Percentiles rank a stretch among this genome's conserved stretches.
Evolutionary conservation across 1,140 invertebrate genomes (phyloP).

Genomic region (Zophobas morio): DNA sequence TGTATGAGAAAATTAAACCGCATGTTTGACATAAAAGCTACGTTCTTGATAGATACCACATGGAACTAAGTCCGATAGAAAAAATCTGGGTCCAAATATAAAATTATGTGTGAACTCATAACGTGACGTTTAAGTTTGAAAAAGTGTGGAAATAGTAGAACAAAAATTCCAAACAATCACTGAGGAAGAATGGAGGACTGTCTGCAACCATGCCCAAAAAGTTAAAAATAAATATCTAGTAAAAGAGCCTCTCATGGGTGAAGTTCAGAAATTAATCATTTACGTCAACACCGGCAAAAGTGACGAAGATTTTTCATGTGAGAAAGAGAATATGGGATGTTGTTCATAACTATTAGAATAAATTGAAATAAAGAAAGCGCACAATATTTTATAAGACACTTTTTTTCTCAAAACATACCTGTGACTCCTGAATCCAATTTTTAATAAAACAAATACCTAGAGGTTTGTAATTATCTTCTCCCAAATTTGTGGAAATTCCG

Average conservation of each 20-base stretch:
- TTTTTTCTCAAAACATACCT: too few species aligned
- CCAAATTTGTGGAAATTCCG: too few species aligned
- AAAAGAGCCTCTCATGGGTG: slow-evolving; percentile 20
- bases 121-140: neutral
- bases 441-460: too few species aligned
- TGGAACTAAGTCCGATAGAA: slow-evolving; percentile 46
- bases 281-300: slow-evolving; percentile 18
- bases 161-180: slow-evolving; percentile 1
- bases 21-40: slow-evolving; percentile 4
- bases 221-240: slow-evolving; percentile 9
- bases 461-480: too few species aligned
- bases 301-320: slow-evolving; percentile 5
- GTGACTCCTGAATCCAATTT: too few species aligned
- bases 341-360: neutral
- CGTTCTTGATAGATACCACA: slow-evolving; percentile 31
- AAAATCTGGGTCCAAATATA: slow-evolving; percentile 44
- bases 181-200: slow-evolving; percentile 21
- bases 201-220: slow-evolving; percentile 21
- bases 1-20: slow-evolving; percentile 8
- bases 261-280: slow-evolving; percentile 34
- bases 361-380: neutral
- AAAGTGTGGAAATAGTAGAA: slow-evolving; percentile 18
- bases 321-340: neutral
- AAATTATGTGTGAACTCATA: slow-evolving; percentile 24
- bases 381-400: too few species aligned